Evolutionary conservation across 2,113 vertebrate genomes (phyloP), one percentile per base, ranked within the genome.

Genomic region (Amphiprion ocellaris): DNA sequence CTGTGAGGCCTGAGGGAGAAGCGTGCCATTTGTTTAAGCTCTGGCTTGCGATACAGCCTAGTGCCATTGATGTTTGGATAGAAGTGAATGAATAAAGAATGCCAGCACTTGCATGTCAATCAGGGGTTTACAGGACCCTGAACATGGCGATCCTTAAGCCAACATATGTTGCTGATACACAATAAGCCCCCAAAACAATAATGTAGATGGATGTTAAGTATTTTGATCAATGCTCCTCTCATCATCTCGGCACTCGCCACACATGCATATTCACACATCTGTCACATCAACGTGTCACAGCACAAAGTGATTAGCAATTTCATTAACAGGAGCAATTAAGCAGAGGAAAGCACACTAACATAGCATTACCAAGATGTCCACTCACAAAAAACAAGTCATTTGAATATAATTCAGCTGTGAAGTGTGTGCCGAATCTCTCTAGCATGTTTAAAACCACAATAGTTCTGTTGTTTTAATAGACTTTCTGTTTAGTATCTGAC

Each of bases 21-120:
- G 70, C 39, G 69, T 93, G 89, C 91, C 90, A 93, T 93, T 93
- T 93, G 90, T 91, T 93, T 93, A 93, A 92, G 91, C 90, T 89
- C 81, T 83, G 84, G 84, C 87, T 90, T 53, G 86, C 67, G 78
- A 89, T 89, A 72, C 90, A 83, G 89, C 87, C 84, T 24, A 21
- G 84, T 89, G 83, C 74, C 88, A 83, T 85, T 86, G 86, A 90
- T 93, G 91, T 93, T 93, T 93, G 90, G 85, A 91, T 92, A 93
- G 91, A 90, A 93, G 91, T 93, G 84, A 93, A 92, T 92, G 86
- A 93, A 93, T 88, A 91, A 90, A 92, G 83, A 81, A 89, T 85
- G 79, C 69, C 21, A 17, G 49, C 77, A 52, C 78, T 86, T 86
- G 91, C 88, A 90, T 92, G 89, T 90, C 89, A 91, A 93, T 92